Conservation (phyloP, 2,113 vertebrate species). For the Elgaria multicarinata region DNA sequence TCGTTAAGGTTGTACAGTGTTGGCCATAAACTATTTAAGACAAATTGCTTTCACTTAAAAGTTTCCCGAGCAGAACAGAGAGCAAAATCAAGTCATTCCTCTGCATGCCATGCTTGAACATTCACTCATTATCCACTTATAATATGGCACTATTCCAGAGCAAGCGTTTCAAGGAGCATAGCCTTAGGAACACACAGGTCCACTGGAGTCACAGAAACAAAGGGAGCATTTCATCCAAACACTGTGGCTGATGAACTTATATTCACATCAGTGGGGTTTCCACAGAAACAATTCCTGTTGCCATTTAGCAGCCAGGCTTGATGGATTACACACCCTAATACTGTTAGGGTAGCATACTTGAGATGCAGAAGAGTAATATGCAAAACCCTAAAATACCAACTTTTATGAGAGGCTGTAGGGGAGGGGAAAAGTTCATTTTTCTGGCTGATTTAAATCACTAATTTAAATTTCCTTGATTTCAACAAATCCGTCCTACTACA, state of each 20-base stretch:
- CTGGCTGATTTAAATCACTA: no score
- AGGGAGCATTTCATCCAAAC: neutral
- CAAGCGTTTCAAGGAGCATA: neutral
- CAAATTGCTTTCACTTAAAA: neutral
- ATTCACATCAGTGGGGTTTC: neutral
- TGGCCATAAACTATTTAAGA: neutral
- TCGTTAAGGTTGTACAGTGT: neutral
- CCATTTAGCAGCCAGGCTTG: neutral
- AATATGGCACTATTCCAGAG: neutral
- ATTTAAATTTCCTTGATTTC: no score
- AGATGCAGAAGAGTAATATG: neutral
- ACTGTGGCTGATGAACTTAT: neutral
- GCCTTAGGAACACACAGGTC: neutral
- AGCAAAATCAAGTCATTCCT: neutral
- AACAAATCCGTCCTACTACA: neutral
- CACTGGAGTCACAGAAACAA: neutral
- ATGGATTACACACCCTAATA: no score
- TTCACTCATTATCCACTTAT: neutral
- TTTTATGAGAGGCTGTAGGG: neutral
- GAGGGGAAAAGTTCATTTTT: neutral
- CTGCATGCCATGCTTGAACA: no score
- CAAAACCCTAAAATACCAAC: neutral
- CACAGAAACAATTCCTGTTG: neutral
- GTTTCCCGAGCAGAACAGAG: neutral
- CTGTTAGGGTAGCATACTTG: neutral